Evolutionary conservation across 2,797 vertebrate species (phyloP).

Genomic region (Neostethus bicornis): DNA sequence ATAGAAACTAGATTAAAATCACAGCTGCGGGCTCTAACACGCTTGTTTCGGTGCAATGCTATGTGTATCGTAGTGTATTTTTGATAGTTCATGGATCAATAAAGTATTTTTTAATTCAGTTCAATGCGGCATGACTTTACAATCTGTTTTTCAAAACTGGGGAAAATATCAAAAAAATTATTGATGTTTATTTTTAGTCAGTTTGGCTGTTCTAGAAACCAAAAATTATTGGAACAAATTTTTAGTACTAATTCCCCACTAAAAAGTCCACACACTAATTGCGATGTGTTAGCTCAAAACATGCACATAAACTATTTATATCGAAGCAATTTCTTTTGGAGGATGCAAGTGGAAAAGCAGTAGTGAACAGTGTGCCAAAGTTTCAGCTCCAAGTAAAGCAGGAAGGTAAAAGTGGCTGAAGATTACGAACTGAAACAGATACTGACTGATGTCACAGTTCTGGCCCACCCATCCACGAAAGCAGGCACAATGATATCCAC

Average conservation of each 20-base stretch:
- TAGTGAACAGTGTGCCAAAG: conserved; percentile 6
- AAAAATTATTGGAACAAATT: no score
- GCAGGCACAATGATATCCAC: conserved; percentile 98
- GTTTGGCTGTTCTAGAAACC: no score
- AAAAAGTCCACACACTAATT: not conserved
- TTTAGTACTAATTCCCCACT: not conserved
- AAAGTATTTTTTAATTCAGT: no score
- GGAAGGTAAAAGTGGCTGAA: conserved; percentile 29
- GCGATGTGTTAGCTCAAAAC: not conserved
- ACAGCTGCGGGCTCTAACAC: no score
- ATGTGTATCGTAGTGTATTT: no score
- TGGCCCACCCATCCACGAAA: conserved; percentile 93
- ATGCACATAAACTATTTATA: not conserved
- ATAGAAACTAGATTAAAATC: no score
- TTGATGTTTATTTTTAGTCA: no score
- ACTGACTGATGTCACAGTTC: conserved; percentile 98
- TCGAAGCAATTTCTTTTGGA: not conserved
- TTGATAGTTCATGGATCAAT: no score
- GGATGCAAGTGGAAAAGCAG: conserved; percentile 2
- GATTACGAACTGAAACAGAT: conserved; percentile 60
- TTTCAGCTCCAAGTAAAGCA: conserved; percentile 14
- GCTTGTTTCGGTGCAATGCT: no score
- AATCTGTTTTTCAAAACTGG: no score
- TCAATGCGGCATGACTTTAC: no score
- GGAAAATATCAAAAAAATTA: no score